phyloP scores from a whole-genome alignment of 2,888 invertebrate species.

The Lypha dubia region DNA sequence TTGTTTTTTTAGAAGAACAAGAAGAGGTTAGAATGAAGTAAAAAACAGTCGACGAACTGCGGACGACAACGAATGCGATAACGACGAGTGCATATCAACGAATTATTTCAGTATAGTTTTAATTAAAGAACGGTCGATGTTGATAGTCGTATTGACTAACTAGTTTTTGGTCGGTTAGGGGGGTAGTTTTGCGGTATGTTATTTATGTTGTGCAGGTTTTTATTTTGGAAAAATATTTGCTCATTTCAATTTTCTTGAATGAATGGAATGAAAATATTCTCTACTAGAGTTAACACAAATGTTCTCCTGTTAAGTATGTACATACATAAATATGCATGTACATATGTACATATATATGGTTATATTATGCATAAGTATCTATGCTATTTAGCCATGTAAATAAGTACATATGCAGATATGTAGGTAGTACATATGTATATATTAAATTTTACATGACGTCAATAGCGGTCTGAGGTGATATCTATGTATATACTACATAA shows the following conservation, averaged over 20 bases:
- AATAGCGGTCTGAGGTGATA: too few relatives aligned
- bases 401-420: too few relatives aligned
- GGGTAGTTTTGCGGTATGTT: slow-evolving; percentile 25
- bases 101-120: neutral
- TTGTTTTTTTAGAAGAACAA: slow-evolving; percentile 44
- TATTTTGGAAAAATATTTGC: slow-evolving; percentile 64
- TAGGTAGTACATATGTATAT: too few relatives aligned
- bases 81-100: slow-evolving; percentile 16
- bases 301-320: slow-evolving; percentile 10
- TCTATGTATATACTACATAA: neutral
- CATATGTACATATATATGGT: neutral
- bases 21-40: slow-evolving; percentile 48
- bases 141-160: slow-evolving; percentile 22
- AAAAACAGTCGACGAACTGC: slow-evolving; percentile 38
- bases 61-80: slow-evolving; percentile 47
- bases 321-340: neutral
- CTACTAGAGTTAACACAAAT: slow-evolving; percentile 46
- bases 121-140: slow-evolving; percentile 13
- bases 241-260: slow-evolving; percentile 70
- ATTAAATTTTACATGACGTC: too few relatives aligned
- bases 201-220: slow-evolving; percentile 24
- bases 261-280: slow-evolving; percentile 66
- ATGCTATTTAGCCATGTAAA: neutral
- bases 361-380: neutral
- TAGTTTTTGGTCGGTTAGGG: slow-evolving; percentile 35